A percentile compares a stretch with the other conserved stretches of the same genome.
Evolutionary conservation across 2,113 vertebrate genomes (phyloP).

Genomic region (Athene noctua): DNA sequence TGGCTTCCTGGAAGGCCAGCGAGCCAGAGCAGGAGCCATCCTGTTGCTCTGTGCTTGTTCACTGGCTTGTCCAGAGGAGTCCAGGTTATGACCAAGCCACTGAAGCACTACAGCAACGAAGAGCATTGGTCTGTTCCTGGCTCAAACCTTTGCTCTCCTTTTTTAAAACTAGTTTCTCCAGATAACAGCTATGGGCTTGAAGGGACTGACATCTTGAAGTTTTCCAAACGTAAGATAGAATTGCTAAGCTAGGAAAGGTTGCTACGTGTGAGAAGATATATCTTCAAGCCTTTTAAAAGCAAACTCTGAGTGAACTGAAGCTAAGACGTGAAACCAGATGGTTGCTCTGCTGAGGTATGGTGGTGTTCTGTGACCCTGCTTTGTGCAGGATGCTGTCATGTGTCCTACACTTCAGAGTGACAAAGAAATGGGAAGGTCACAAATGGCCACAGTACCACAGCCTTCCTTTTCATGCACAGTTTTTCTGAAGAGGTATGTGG

Average conservation of each 20-base stretch:
- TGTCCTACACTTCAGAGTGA: neutral
- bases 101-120: neutral
- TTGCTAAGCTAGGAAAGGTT: neutral
- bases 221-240: neutral
- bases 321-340: neutral
- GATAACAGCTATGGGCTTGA: neutral
- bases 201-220: neutral
- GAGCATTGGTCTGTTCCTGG: neutral
- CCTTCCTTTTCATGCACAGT: neutral
- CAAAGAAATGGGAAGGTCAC: neutral
- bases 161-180: neutral
- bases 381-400: neutral
- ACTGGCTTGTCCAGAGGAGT: neutral
- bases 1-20: neutral
- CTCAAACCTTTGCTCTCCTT: neutral
- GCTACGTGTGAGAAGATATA: fast-evolving
- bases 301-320: neutral
- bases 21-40: neutral
- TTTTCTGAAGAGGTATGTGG: neutral
- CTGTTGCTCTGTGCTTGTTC: neutral
- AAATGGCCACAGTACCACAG: neutral
- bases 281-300: neutral
- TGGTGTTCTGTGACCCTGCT: neutral
- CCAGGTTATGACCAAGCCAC: neutral
- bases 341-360: neutral